Percentiles rank a stretch among this genome's conserved stretches.
Evolutionary conservation across 2,797 vertebrate genomes (phyloP).

Genomic region (Vipera ursinii): DNA sequence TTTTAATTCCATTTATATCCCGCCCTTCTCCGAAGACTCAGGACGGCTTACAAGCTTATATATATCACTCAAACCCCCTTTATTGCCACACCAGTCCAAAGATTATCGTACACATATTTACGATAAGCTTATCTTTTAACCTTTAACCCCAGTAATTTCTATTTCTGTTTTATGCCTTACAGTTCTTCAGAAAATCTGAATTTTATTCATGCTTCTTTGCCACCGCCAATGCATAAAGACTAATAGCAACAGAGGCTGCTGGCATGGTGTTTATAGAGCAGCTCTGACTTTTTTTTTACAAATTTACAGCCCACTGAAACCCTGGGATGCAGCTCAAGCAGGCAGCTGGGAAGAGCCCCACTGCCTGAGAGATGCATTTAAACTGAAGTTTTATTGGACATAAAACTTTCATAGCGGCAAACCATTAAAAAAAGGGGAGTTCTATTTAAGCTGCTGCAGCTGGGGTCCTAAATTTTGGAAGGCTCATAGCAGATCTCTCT

Average conservation of each 20-base stretch:
- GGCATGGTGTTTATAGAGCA: constrained; percentile 4
- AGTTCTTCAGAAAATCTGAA: not conserved
- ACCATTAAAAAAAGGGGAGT: not conserved
- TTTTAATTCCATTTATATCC: too few species aligned
- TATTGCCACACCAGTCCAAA: not conserved
- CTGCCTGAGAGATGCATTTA: constrained; percentile 42
- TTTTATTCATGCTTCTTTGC: constrained; percentile 23
- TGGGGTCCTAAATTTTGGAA: constrained; percentile 45
- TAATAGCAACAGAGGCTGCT: constrained; percentile 7
- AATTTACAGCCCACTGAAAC: constrained; percentile 41
- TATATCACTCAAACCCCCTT: not conserved
- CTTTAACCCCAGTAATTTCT: constrained; percentile 7
- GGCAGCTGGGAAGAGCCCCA: constrained; percentile 35
- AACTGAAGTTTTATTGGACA: constrained; percentile 55
- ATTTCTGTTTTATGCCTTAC: constrained; percentile 12
- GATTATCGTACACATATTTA: not conserved
- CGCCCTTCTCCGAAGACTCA: too few species aligned
- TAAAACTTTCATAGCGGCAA: constrained; percentile 52
- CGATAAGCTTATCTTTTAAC: not conserved
- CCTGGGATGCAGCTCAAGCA: constrained; percentile 38
- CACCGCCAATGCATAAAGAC: not conserved
- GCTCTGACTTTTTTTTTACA: constrained; percentile 9
- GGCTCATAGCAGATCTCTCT: not conserved
- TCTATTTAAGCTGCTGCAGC: constrained; percentile 40
- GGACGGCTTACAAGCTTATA: too few species aligned